Evolutionary conservation across 1,140 invertebrate species (phyloP).

Genomic region (Trinorchestia longiramus): DNA sequence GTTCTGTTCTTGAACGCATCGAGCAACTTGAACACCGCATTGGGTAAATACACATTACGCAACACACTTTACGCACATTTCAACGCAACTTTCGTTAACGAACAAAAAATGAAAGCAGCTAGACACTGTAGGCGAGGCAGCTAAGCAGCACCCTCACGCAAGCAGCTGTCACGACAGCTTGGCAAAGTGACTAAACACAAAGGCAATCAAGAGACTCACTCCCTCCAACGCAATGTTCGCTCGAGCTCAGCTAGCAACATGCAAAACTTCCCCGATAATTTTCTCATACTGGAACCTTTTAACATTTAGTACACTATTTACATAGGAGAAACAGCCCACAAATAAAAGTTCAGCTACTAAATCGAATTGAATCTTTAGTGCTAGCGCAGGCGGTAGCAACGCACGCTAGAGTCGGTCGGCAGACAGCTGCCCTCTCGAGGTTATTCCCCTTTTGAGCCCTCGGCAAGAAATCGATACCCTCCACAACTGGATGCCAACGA

Average conservation of each 20-base stretch:
- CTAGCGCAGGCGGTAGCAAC: background rate
- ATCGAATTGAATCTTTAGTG: background rate
- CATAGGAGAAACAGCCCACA: background rate
- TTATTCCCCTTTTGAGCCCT: constrained; percentile 17
- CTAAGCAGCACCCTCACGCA: background rate
- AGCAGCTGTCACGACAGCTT: background rate
- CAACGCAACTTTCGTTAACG: too few species aligned
- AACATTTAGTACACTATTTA: background rate
- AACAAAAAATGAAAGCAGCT: too few species aligned
- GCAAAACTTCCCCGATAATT: background rate
- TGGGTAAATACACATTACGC: too few species aligned
- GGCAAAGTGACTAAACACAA: background rate
- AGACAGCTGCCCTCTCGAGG: background rate
- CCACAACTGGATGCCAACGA: background rate
- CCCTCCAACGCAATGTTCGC: background rate
- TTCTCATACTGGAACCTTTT: background rate
- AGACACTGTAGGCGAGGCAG: background rate
- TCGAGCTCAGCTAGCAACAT: background rate
- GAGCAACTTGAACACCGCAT: too few species aligned
- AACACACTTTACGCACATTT: too few species aligned
- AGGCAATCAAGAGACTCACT: background rate
- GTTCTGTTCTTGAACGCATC: too few species aligned
- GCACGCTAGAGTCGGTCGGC: background rate
- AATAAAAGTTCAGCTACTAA: background rate
- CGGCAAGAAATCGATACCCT: constrained; percentile 16